These are phyloP conservation scores for Eubasilissa splendida DNA, from an alignment of 2,888 invertebrate species.

Conservation along the genomic window DNA sequence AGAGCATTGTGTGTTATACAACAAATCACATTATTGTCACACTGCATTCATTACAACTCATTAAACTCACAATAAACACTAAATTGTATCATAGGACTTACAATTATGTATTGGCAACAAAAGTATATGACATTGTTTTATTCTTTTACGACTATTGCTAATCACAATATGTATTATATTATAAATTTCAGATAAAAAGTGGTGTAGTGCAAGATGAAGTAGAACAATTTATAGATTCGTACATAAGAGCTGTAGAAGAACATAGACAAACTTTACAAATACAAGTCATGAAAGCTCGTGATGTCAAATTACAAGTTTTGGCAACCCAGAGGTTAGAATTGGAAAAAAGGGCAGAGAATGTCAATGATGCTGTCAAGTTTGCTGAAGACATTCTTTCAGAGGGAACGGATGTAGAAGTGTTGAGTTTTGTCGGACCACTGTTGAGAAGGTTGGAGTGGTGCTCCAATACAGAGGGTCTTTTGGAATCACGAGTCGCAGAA, in stretches of 20 bases:
- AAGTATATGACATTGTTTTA: neutral
- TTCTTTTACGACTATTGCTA: too few relatives aligned
- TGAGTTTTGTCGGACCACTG: slow-evolving; percentile 78
- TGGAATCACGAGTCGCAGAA: slow-evolving; percentile 63
- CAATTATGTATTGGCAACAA: too few relatives aligned
- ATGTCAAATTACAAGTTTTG: slow-evolving; percentile 67
- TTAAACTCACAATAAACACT: too few relatives aligned
- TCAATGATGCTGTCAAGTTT: slow-evolving; percentile 75
- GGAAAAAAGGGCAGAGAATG: slow-evolving; percentile 73
- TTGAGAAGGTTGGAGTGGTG: slow-evolving; percentile 78
- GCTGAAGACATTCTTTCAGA: slow-evolving; percentile 74
- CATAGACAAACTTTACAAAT: slow-evolving; percentile 73
- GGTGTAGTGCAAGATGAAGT: slow-evolving; percentile 75
- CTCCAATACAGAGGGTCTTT: slow-evolving; percentile 71
- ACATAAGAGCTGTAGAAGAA: slow-evolving; percentile 76
- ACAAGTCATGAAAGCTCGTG: slow-evolving; percentile 72
- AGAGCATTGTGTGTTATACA: too few relatives aligned
- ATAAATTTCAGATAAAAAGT: slow-evolving; percentile 64
- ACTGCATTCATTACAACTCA: too few relatives aligned
- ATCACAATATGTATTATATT: neutral
- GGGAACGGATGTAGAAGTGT: slow-evolving; percentile 81
- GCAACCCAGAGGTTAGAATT: slow-evolving; percentile 66
- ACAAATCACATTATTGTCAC: too few relatives aligned
- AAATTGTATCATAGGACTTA: too few relatives aligned
- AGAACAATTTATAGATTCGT: slow-evolving; percentile 77